phyloP scores from a whole-genome alignment of 2,797 vertebrate genomes.

The Acanthopagrus latus region DNA sequence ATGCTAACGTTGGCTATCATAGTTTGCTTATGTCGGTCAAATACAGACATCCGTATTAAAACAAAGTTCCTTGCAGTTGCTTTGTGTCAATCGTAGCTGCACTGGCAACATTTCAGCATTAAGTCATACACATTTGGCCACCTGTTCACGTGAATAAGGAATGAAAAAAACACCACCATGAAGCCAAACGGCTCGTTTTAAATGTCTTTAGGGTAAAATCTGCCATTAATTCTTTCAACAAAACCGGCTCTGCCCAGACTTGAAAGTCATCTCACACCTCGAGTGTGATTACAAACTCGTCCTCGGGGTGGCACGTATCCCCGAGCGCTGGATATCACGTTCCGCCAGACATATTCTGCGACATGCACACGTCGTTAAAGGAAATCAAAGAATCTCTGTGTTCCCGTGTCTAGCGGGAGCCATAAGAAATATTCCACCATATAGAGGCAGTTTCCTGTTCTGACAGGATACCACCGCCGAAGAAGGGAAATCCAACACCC shows the following conservation, averaged over 20 bases:
- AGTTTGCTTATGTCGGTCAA: no score
- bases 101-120: not conserved
- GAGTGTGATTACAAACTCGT: slow-evolving; percentile 60
- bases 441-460: slow-evolving; percentile 69
- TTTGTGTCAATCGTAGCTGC: not conserved
- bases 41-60: no score
- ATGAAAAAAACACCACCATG: not conserved
- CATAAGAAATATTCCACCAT: slow-evolving; percentile 62
- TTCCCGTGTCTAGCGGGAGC: slow-evolving; percentile 37
- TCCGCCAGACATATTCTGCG: slow-evolving; percentile 57
- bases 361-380: slow-evolving; percentile 50
- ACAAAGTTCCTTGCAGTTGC: no score
- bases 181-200: slow-evolving; percentile 24
- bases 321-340: slow-evolving; percentile 50
- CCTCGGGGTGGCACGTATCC: slow-evolving; percentile 48
- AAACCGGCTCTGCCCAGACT: slow-evolving; percentile 52
- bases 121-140: not conserved
- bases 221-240: slow-evolving; percentile 33
- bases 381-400: slow-evolving; percentile 68
- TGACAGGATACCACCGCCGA: slow-evolving; percentile 65
- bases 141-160: not conserved
- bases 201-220: slow-evolving; percentile 27
- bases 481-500: slow-evolving; percentile 78
- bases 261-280: slow-evolving; percentile 60
- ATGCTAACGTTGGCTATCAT: no score